Evolutionary conservation across 2,113 vertebrate species (phyloP).

Genomic region (Sciurus niger): DNA sequence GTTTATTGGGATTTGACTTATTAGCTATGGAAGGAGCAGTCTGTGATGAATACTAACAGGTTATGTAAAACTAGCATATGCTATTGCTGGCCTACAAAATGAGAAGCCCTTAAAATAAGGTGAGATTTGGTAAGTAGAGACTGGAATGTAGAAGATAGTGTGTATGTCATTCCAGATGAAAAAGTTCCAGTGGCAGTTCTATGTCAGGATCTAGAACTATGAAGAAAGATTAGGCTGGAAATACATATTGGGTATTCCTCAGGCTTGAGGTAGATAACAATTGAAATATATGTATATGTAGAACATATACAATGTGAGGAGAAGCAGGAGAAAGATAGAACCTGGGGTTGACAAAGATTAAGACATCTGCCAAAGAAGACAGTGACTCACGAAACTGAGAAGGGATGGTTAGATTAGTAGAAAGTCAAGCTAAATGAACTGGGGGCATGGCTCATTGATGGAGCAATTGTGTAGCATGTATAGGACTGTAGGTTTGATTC

Average conservation of each 20-base stretch:
- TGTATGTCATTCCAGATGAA: slow-evolving; percentile 21
- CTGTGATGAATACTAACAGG: background rate
- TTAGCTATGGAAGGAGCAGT: background rate
- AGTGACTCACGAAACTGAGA: background rate
- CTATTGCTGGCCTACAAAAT: background rate
- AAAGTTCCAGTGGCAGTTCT: slow-evolving; percentile 36
- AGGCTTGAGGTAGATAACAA: background rate
- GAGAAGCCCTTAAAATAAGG: background rate
- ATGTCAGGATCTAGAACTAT: slow-evolving; percentile 23
- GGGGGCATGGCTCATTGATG: too few relatives aligned
- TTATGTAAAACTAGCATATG: background rate
- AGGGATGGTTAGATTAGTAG: background rate
- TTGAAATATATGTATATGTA: background rate
- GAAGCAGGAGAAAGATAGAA: background rate
- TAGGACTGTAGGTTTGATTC: background rate
- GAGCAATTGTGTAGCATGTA: background rate
- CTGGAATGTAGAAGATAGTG: background rate
- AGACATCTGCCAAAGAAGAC: background rate
- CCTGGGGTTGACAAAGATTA: background rate
- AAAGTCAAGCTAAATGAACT: background rate
- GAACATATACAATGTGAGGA: background rate
- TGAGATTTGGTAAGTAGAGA: background rate
- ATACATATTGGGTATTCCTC: background rate
- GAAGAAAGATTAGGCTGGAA: background rate
- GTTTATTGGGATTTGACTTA: background rate